Evolutionary conservation across 2,113 vertebrate species (phyloP), one percentile per base, ranked within the genome.

Genomic region (Gallinago paraguaiae): DNA sequence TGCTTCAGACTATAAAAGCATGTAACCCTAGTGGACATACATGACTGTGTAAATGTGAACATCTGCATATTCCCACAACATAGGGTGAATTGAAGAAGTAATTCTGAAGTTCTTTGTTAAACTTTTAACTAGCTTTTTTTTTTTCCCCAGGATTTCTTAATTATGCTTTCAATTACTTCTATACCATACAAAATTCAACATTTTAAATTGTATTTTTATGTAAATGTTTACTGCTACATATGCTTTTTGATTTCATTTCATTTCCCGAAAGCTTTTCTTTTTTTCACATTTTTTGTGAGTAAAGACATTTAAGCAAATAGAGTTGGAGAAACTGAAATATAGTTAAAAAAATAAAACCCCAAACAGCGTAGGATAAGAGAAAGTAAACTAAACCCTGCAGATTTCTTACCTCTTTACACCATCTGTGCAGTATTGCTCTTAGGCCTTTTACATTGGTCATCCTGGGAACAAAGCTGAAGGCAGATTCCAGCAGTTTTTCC

Each of bases 401-500:
- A 96, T 94, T 96, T 95, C 95, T 90, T 85, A 98, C 98, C 98
- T 98, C 98, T 99, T 98, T 98, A 95, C 97, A 98, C 99, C 99
- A 99, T 99, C 99, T 99, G 98, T 98, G 98, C 98, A 80, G 96
- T 97, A 98, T 97, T 97, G 98, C 98, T 96, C 96, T 82, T 93
- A 97, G 98, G 96, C 97, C 97, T 97, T 99, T 99, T 98, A 98
- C 98, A 98, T 98, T 98, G 99, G 99, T 99, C 99, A 99, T 98
- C 98, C 98, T 98, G 97, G 94, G 98, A 98, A 99, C 98, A 99
- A 99, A 99, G 99, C 99, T 98, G 98, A 97, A 98, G 98, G 98
- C 99, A 99, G 98, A 99, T 99, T 99, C 99, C 99, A 99, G 98
- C 98, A 98, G 98, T 98, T 98, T 98, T 98, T 97, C 98, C 98